Conservation (phyloP, 1,140 invertebrate species). For the Sweltsa coloradensis region DNA sequence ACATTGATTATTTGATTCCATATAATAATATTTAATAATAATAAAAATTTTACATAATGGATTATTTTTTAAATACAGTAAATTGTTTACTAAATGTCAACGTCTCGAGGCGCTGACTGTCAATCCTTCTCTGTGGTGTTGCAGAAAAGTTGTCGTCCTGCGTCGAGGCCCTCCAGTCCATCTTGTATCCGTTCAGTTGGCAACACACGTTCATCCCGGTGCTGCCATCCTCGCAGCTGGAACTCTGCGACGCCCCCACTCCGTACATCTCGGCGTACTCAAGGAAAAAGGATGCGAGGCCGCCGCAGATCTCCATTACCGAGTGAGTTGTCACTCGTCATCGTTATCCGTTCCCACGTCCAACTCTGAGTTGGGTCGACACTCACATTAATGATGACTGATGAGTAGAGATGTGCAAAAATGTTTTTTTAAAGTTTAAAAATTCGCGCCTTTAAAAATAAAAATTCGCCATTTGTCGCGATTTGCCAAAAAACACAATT, state of each 20-base stretch:
- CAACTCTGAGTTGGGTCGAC: too few relatives aligned
- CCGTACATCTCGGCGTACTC: slow-evolving; percentile 62
- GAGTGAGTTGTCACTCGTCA: too few relatives aligned
- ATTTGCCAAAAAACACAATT: too few relatives aligned
- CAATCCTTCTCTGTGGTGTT: neutral
- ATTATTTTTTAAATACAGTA: slow-evolving; percentile 55
- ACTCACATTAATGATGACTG: too few relatives aligned
- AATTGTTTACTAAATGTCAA: slow-evolving; percentile 39
- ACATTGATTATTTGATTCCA: too few relatives aligned
- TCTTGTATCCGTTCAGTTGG: slow-evolving; percentile 73
- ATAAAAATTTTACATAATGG: too few relatives aligned
- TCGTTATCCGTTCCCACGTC: too few relatives aligned
- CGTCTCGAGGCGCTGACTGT: neutral
- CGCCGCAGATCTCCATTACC: slow-evolving; percentile 23
- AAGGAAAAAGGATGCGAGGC: slow-evolving; percentile 29
- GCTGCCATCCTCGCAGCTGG: slow-evolving; percentile 53
- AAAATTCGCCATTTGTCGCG: too few relatives aligned
- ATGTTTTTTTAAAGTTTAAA: too few relatives aligned
- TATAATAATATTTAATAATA: too few relatives aligned
- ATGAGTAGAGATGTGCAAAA: too few relatives aligned
- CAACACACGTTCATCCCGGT: slow-evolving; percentile 65
- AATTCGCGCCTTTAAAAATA: too few relatives aligned
- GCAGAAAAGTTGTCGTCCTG: slow-evolving; percentile 49
- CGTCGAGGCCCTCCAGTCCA: slow-evolving; percentile 54
- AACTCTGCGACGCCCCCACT: slow-evolving; percentile 58